A percentile compares a stretch with the other conserved stretches of the same genome.
Conservation (phyloP, 2,797 vertebrate genomes). For the Pempheris klunzingeri region DNA sequence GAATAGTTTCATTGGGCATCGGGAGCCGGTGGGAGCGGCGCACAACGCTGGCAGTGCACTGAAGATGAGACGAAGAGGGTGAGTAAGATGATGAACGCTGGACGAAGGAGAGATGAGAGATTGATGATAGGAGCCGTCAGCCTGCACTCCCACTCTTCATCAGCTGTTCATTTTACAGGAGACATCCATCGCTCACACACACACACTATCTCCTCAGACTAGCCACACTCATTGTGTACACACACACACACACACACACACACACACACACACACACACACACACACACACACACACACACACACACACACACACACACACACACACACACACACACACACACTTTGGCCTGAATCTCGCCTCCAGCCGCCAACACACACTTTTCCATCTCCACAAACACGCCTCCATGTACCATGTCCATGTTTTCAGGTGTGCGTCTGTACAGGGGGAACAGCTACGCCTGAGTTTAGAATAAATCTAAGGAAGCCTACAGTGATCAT, state of each 20-base stretch:
- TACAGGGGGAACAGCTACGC: background rate
- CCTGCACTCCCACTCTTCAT: constrained; percentile 76
- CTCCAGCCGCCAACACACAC: constrained; percentile 9
- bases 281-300: constrained; percentile 9
- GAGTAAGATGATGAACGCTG: constrained; percentile 69
- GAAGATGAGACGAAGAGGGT: constrained; percentile 43
- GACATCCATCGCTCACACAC: constrained; percentile 42
- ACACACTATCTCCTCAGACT: constrained; percentile 8
- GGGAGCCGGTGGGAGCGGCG: constrained; percentile 41
- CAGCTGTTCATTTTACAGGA: constrained; percentile 83
- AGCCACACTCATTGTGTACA: constrained; percentile 15
- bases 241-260: constrained; percentile 22
- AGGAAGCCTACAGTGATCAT: background rate
- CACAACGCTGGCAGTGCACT: background rate
- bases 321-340: constrained; percentile 22
- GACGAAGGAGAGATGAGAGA: constrained; percentile 80
- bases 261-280: constrained; percentile 26
- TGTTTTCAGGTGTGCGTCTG: background rate
- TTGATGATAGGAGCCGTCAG: constrained; percentile 83
- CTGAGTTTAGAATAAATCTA: background rate
- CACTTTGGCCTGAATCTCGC: background rate
- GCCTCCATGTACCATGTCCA: background rate
- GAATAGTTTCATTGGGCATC: background rate
- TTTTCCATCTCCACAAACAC: background rate
- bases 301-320: constrained; percentile 15